Base-by-base conservation (phyloP, 2,113 vertebrate species). In the Baryphthengus martii region DNA sequence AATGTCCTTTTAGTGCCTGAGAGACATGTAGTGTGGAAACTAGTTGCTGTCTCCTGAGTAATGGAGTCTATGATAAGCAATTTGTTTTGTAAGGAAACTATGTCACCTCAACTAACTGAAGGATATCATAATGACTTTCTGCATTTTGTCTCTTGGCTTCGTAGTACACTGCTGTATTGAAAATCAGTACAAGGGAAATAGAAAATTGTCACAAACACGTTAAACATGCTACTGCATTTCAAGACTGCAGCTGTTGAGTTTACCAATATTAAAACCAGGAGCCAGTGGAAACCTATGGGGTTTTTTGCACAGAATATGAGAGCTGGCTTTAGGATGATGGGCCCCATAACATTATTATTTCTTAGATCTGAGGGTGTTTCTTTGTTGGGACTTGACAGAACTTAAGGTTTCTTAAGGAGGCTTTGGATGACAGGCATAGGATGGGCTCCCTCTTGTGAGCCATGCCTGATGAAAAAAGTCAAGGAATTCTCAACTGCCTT, bases 351-450 rank as follows among this genome's bases (percentile, higher is more conserved):
- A 67, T 42, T 85, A 62, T 82, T 85, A 74, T 77, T 90, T 37
- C 21, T 40, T 68, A 68, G 8, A 23, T 65, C 47, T 71, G 42
- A 77, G 52, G 66, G 62, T 66, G 10, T 72, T 90, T 88, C 65
- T 96, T 92, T 92, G 87, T 58, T 89, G 62, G 44, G 53, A 92
- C n/a, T n/a, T 82, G 61, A 85, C 40, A 90, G 73, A 84, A 90
- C 61, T 58, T 75, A 28, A 90, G 29, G 31, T 81, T 95, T 85
- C 88, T 68, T 90, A 78, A 93, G 88, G 37, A 74, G 39, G 17
- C 70, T 94, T 94, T 95, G 83, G 77, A 92, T 96, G 95, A 92
- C 2, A 37, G 56, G 18, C 94, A 87, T 93, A 97, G 93, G 92
- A 67, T 94, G 89, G 80, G 63, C 23, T 88, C 55, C 67, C 47